phyloP scores from a whole-genome alignment of 1,140 invertebrate species.

The Drosophila repletoides region DNA sequence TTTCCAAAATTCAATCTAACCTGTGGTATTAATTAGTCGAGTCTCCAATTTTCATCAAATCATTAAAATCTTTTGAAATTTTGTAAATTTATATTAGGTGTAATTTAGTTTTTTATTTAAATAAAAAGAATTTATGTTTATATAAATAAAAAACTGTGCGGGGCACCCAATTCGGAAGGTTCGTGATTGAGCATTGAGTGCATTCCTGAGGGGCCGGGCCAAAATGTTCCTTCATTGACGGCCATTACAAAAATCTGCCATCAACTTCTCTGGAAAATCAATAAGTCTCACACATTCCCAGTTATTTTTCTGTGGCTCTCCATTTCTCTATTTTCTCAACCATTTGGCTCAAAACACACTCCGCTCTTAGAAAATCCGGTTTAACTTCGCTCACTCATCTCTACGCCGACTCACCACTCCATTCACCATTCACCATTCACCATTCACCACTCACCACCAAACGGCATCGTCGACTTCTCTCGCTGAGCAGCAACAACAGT shows the following conservation, averaged over 20 bases:
- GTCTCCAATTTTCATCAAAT: too few species aligned
- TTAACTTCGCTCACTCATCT: slow-evolving; percentile 32
- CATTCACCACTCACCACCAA: too few species aligned
- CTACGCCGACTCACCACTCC: slow-evolving; percentile 69
- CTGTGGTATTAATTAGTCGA: too few species aligned
- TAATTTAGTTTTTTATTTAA: not conserved
- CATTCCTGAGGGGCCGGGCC: slow-evolving; percentile 3
- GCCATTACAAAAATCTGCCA: slow-evolving; percentile 39
- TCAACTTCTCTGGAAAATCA: slow-evolving; percentile 62
- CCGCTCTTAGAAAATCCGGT: slow-evolving; percentile 48
- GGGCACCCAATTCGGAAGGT: not conserved
- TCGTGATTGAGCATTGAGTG: slow-evolving; percentile 60
- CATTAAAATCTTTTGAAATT: not conserved
- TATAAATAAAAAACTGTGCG: not conserved
- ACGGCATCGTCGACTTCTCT: slow-evolving; percentile 4
- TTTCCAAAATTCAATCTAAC: too few species aligned
- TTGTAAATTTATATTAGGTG: not conserved
- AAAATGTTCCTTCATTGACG: slow-evolving; percentile 22
- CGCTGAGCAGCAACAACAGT: not conserved
- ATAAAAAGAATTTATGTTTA: not conserved
- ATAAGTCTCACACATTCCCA: slow-evolving; percentile 50
- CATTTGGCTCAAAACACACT: slow-evolving; percentile 46
- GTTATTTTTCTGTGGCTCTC: slow-evolving; percentile 5
- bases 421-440: too few species aligned
- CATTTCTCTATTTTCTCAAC: slow-evolving; percentile 3